Evolutionary conservation across 2,888 invertebrate species (phyloP).

Genomic region (Deladenus siricidicola): DNA sequence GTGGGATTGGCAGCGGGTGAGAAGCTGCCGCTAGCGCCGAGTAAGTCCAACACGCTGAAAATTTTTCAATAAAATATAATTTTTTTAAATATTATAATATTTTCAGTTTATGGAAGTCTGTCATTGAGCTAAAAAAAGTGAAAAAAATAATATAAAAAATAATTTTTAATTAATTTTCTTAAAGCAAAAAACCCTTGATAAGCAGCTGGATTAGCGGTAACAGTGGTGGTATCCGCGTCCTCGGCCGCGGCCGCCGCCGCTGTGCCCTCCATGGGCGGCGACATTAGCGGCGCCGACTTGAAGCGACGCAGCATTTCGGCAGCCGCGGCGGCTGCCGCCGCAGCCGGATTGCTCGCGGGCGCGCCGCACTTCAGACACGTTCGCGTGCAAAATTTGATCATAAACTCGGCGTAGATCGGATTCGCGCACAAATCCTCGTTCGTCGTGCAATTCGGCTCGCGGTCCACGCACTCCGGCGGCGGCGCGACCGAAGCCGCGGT

Average conservation of each 20-base stretch:
- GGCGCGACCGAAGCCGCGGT: no score
- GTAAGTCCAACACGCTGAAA: no score
- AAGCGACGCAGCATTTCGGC: background rate
- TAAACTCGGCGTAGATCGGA: constrained; percentile 26
- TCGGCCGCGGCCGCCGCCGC: background rate
- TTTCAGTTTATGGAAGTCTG: no score
- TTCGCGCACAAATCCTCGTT: constrained; percentile 22
- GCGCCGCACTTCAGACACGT: constrained; percentile 26
- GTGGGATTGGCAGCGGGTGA: no score
- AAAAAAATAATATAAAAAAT: no score
- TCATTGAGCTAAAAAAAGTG: no score
- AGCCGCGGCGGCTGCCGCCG: background rate
- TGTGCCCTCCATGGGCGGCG: background rate
- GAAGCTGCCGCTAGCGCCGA: no score
- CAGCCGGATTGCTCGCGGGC: background rate
- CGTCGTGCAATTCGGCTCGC: constrained; percentile 20
- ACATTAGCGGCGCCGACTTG: background rate
- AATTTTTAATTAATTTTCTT: no score
- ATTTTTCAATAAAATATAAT: no score
- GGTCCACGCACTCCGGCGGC: constrained; percentile 23
- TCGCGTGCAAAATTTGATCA: constrained; percentile 32
- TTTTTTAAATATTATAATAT: no score
- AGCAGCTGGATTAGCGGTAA: background rate
- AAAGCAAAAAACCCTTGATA: background rate
- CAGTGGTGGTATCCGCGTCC: background rate